These are phyloP conservation scores for Centrocercus urophasianus DNA, from an alignment of 2,113 vertebrate genomes.

Conservation along the genomic window DNA sequence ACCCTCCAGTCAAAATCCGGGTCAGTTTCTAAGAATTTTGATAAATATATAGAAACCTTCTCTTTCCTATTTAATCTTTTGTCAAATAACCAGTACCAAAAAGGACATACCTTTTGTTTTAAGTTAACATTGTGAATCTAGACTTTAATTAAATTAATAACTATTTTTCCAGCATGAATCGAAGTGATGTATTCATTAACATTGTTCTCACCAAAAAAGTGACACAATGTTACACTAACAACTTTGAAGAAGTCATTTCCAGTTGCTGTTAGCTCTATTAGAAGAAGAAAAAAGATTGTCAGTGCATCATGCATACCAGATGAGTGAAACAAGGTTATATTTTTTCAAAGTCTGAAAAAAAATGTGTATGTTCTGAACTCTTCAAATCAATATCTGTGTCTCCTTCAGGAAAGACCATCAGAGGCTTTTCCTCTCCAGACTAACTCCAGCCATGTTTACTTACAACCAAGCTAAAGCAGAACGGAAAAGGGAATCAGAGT, in stretches of 20 bases:
- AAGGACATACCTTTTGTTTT: constrained; percentile 66
- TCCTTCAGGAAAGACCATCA: not conserved
- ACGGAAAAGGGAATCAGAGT: not conserved
- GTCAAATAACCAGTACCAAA: constrained; percentile 54
- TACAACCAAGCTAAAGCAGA: not conserved
- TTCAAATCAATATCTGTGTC: not conserved
- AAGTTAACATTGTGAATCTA: constrained; percentile 10
- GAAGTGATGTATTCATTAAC: constrained; percentile 67
- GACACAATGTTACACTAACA: constrained; percentile 36
- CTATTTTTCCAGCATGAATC: constrained; percentile 21
- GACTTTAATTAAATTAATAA: constrained; percentile 59
- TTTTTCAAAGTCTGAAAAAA: not conserved
- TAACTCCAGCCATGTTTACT: not conserved
- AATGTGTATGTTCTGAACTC: not conserved
- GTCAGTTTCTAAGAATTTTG: constrained; percentile 74
- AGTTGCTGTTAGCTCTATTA: constrained; percentile 10
- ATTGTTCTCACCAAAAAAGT: constrained; percentile 24
- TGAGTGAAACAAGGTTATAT: not conserved
- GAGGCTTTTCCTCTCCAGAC: not conserved
- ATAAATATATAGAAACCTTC: constrained; percentile 68
- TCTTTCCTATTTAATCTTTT: constrained; percentile 61
- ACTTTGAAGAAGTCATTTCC: constrained; percentile 54
- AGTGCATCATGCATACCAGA: not conserved
- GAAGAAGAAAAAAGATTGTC: not conserved
- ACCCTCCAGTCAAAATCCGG: constrained; percentile 79